Conservation (phyloP, 2,888 invertebrate genomes). For the Amphipyra berbera region DNA sequence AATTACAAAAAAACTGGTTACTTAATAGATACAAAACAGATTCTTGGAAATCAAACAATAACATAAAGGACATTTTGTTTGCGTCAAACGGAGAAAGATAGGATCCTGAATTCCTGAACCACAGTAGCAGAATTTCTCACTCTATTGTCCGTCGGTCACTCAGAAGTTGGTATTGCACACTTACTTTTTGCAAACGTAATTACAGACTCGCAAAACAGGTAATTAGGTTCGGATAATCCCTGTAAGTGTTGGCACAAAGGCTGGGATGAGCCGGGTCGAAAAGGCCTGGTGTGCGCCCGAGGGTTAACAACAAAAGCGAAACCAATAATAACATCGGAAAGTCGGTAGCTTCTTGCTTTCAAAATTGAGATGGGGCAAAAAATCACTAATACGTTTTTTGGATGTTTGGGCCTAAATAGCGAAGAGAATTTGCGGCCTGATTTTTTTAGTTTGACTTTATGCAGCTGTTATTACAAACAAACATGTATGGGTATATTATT, state of each 20-base stretch:
- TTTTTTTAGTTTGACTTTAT: constrained; percentile 65
- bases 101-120: constrained; percentile 10
- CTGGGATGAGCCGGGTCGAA: constrained; percentile 72
- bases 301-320: constrained; percentile 78
- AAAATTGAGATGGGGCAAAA: constrained; percentile 75
- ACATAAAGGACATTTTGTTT: constrained; percentile 51
- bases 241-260: constrained; percentile 80
- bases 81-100: constrained; percentile 59
- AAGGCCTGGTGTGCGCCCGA: constrained; percentile 78
- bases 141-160: constrained; percentile 76
- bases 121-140: constrained; percentile 65
- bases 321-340: constrained; percentile 85
- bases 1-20: no score
- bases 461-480: constrained; percentile 71
- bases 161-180: constrained; percentile 70
- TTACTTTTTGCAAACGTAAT: constrained; percentile 77
- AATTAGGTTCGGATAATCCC: constrained; percentile 85
- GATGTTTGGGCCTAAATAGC: constrained; percentile 63
- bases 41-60: constrained; percentile 49
- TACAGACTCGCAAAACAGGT: constrained; percentile 85
- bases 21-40: constrained; percentile 21
- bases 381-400: constrained; percentile 68
- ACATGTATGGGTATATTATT: constrained; percentile 56
- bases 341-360: constrained; percentile 89
- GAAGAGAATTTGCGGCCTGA: constrained; percentile 60